Evolutionary conservation across 2,888 invertebrate species (phyloP), one percentile per base, ranked within the genome.

Genomic region (Sphaerophoria rueppellii): DNA sequence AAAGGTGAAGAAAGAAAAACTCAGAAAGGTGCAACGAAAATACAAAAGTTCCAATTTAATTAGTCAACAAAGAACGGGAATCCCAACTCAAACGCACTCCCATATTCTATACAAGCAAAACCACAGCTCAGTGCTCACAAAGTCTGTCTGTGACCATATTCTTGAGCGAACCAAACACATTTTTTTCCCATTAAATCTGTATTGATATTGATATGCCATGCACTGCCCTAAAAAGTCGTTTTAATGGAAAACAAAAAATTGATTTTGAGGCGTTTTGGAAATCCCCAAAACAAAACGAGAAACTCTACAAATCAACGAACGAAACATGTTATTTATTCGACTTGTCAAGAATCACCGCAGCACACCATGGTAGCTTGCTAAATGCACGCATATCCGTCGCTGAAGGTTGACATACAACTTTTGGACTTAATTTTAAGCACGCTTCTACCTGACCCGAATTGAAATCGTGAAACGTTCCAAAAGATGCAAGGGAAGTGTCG

Each of bases 371-470:
- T 32, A 6, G 34, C 55, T 34, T 7, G 46, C 6, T 43, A 76
- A 82, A 73, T 74, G 73, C 78, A 82, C 78, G 78, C 78, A 74
- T 46, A 73, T 46, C 63, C 63, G 61, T 35, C 55, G 55, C 34
- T 40, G 70, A 78, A 78, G 82, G 82, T 74, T 78, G 73, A 43
- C 54, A 16, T 43, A 57, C 24, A 48, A 74, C 40, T 80, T 67
- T 76, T 77, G 57, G 67, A 60, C 60, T 67, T 32, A 40, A 67
- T 32, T 55, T 73, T 50, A 14, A 32, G 58, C 76, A 76, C 58
- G 54, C 52, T 46, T 52, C 12, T 61, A 7, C n/a, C 32, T 24
- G 16, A 4, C 46, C 9, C 11, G 32, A 34, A 24, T 52, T n/a
- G 12, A 9, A 61, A 14, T 61, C 61, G 54, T 73, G 72, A 73